A percentile compares a stretch with the other conserved stretches of the same genome.
phyloP scores from a whole-genome alignment of 2,113 vertebrate species.

The Calyptomena viridis region DNA sequence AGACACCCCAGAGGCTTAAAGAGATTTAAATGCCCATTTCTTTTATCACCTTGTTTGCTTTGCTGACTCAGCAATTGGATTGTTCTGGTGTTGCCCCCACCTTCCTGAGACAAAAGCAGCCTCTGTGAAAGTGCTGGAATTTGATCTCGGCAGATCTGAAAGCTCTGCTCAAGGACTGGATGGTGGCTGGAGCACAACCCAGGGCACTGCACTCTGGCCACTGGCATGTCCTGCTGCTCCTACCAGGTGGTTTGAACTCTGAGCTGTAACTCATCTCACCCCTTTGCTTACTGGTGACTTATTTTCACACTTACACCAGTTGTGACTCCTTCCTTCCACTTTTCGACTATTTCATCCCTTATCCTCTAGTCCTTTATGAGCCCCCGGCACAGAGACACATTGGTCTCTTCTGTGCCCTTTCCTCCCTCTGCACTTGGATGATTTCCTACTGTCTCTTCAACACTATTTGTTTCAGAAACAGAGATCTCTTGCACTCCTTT shows the following conservation, averaged over 20 bases:
- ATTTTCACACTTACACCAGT: neutral
- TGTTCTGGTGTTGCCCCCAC: neutral
- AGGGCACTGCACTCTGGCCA: neutral
- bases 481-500: neutral
- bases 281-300: neutral
- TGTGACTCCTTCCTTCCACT: neutral
- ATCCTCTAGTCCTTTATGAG: neutral
- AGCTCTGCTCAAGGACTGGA: neutral
- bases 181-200: neutral
- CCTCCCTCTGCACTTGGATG: neutral
- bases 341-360: neutral
- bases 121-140: neutral
- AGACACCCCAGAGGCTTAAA: neutral
- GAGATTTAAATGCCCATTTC: neutral
- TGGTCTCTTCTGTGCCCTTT: neutral
- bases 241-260: no score
- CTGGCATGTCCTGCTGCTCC: neutral
- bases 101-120: neutral
- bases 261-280: neutral
- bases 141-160: neutral
- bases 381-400: neutral
- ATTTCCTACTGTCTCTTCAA: neutral
- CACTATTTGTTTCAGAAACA: neutral
- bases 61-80: neutral
- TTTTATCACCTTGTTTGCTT: neutral